These are phyloP conservation scores for Montipora sp. DNA, from an alignment of 64 coral and sea anemone species.

Conservation along the genomic window DNA sequence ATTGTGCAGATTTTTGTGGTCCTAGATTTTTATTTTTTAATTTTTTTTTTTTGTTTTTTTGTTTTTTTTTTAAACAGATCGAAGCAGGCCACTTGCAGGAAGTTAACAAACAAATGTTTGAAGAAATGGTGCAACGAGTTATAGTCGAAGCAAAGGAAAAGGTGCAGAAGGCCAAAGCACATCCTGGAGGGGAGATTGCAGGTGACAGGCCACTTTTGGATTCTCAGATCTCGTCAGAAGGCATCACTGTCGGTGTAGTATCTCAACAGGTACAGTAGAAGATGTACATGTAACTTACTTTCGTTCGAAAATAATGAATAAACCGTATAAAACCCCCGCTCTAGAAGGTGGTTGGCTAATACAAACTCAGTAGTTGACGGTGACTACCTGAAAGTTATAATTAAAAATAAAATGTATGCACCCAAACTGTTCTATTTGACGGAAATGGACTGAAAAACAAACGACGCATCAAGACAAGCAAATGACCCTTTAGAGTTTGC, in stretches of 20 bases:
- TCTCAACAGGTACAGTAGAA: constrained; percentile 43
- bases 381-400: too few species aligned
- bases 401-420: too few species aligned
- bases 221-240: constrained; percentile 36
- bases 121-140: constrained; percentile 74
- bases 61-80: constrained; percentile 58
- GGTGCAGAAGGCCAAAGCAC: constrained; percentile 49
- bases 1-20: background rate
- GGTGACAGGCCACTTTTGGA: constrained; percentile 65
- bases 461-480: too few species aligned
- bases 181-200: constrained; percentile 57
- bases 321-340: too few species aligned
- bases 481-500: too few species aligned
- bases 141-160: constrained; percentile 75
- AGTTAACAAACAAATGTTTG: constrained; percentile 91
- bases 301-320: background rate
- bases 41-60: background rate
- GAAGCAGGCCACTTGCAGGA: constrained; percentile 89
- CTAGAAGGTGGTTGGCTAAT: too few species aligned
- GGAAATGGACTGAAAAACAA: too few species aligned
- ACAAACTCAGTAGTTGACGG: too few species aligned
- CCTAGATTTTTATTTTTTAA: background rate
- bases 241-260: background rate
- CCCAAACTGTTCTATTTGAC: too few species aligned
- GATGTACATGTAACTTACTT: background rate